Evolutionary conservation across 2,113 vertebrate species (phyloP).

Genomic region (Myotis yumanensis): DNA sequence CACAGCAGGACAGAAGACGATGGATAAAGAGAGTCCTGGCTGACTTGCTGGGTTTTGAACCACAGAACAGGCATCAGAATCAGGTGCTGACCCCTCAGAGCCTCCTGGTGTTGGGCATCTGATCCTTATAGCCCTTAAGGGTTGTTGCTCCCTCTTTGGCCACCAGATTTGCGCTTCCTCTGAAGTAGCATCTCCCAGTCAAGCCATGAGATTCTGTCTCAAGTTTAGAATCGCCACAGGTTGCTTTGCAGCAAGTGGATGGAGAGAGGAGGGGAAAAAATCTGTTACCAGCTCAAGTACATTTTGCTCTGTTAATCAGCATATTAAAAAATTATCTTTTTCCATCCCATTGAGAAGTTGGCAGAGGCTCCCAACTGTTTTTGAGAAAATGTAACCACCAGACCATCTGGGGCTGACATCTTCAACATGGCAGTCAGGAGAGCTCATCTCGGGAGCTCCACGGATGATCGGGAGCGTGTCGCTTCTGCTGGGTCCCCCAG

Average conservation of each 20-base stretch:
- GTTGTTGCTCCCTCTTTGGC: background rate
- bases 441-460: conserved; percentile 51
- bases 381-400: conserved; percentile 70
- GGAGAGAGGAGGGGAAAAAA: conserved; percentile 59
- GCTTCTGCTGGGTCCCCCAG: background rate
- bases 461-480: background rate
- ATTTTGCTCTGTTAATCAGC: conserved; percentile 79
- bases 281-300: conserved; percentile 78
- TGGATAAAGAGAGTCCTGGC: background rate
- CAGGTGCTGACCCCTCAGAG: background rate
- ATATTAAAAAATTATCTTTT: conserved; percentile 71
- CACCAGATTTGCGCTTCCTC: background rate
- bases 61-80: background rate
- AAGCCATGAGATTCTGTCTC: conserved; percentile 26
- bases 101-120: background rate
- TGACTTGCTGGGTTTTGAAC: background rate
- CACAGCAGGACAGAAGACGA: background rate
- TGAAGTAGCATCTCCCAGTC: background rate
- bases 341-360: conserved; percentile 68
- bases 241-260: conserved; percentile 68
- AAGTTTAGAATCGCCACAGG: conserved; percentile 59
- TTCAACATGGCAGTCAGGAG: conserved; percentile 79
- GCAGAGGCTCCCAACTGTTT: conserved; percentile 68
- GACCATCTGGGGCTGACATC: conserved; percentile 78
- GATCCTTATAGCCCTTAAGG: fast-evolving